phyloP scores from a whole-genome alignment of 37 sponge, comb jelly and placozoan species.

The Eunapius fragilis region DNA sequence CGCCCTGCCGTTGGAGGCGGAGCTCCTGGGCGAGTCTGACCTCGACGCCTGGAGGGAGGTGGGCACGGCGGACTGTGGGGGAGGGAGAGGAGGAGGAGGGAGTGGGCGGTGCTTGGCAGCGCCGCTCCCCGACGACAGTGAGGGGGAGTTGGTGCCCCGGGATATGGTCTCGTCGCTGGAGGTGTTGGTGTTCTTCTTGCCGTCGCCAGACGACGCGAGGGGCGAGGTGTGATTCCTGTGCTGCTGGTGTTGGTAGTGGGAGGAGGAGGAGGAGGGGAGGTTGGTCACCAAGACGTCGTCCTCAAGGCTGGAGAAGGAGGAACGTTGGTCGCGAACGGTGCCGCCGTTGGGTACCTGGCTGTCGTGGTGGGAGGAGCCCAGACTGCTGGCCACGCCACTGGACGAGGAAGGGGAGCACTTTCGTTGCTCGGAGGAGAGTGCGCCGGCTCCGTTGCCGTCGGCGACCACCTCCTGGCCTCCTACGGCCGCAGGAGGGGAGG shows the following conservation, averaged over 20 bases:
- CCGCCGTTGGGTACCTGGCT: not conserved
- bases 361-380: not conserved
- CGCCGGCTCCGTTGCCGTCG: not conserved
- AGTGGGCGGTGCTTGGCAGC: not conserved
- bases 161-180: not conserved
- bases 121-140: not conserved
- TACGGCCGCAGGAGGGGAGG: not conserved
- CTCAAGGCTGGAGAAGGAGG: slow-evolving; percentile 33
- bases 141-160: not conserved
- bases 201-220: not conserved
- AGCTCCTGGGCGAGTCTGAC: not conserved
- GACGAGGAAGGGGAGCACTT: slow-evolving; percentile 63
- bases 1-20: not conserved
- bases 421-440: slow-evolving; percentile 10
- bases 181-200: not conserved
- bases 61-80: too few species aligned
- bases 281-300: not conserved
- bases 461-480: not conserved
- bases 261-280: not conserved
- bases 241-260: not conserved
- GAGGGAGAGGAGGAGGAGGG: not conserved
- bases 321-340: not conserved
- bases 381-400: slow-evolving; percentile 45
- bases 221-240: not conserved
- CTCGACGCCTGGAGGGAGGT: not conserved